A percentile compares a stretch with the other conserved stretches of the same genome.
phyloP scores from a whole-genome alignment of 2,888 invertebrate species.

The Rhaphigaster nebulosa region DNA sequence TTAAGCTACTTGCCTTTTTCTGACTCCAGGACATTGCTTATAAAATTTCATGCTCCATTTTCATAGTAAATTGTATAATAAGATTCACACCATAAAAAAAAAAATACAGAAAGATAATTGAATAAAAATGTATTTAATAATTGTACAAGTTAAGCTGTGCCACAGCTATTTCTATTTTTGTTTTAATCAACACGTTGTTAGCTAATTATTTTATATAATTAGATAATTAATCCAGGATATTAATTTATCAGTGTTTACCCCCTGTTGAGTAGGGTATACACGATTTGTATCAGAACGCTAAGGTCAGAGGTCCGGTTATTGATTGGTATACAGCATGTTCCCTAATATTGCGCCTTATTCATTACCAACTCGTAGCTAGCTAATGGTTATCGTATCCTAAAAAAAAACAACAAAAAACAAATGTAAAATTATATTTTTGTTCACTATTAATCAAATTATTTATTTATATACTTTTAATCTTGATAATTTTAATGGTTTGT shows the following conservation, averaged over 20 bases:
- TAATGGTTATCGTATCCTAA: background rate
- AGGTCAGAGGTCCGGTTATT: background rate
- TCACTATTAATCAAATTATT: background rate
- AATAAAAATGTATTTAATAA: no score
- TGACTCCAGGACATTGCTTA: no score
- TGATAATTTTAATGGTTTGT: background rate
- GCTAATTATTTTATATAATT: background rate
- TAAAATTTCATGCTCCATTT: no score
- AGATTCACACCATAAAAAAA: no score
- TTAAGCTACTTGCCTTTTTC: no score
- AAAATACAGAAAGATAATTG: no score
- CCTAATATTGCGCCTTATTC: background rate
- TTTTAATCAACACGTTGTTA: background rate
- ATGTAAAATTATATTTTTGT: background rate
- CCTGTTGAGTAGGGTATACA: background rate
- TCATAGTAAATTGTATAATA: no score
- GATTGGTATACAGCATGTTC: constrained; percentile 2
- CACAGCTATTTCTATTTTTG: no score
- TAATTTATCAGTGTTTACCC: background rate
- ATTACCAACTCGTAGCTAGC: background rate
- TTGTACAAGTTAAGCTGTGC: no score
- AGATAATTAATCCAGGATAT: background rate
- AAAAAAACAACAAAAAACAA: background rate
- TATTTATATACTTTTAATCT: background rate
- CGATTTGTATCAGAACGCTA: background rate